Evolutionary conservation across 2,888 invertebrate species (phyloP).

Genomic region (Cenopis cana): DNA sequence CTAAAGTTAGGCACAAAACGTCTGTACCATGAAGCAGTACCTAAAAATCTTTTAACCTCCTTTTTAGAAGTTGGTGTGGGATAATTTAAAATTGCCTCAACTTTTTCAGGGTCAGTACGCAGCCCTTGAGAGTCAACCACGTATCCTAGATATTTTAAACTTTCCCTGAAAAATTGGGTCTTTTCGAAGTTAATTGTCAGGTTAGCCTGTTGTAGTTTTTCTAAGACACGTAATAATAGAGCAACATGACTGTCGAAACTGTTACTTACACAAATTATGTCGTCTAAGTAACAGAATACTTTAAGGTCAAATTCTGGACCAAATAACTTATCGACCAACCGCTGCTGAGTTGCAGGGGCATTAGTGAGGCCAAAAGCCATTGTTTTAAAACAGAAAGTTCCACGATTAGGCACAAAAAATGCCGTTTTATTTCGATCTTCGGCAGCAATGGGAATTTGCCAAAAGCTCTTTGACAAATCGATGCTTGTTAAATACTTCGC

Average conservation of each 20-base stretch:
- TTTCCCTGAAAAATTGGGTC: conserved; percentile 45
- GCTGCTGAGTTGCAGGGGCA: conserved; percentile 13
- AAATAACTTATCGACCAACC: conserved; percentile 16
- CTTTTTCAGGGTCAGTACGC: conserved; percentile 51
- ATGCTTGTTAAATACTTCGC: too few species aligned
- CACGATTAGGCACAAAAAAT: conserved; percentile 13
- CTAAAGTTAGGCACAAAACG: conserved; percentile 50
- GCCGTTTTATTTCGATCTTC: conserved; percentile 18
- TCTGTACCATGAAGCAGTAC: conserved; percentile 51
- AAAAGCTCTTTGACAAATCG: too few species aligned
- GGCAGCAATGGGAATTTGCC: conserved; percentile 19
- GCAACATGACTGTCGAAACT: conserved; percentile 45
- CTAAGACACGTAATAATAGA: conserved; percentile 12
- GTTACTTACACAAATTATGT: conserved; percentile 3
- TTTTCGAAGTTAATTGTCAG: conserved; percentile 48
- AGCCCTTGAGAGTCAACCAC: conserved; percentile 52
- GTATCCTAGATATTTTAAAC: conserved; percentile 48
- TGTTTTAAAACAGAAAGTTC: conserved; percentile 1
- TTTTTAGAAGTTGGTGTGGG: conserved; percentile 48
- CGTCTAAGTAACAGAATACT: conserved; percentile 6
- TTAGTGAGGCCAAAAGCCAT: conserved; percentile 17
- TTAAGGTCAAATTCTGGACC: conserved; percentile 10
- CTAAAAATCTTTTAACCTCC: conserved; percentile 49
- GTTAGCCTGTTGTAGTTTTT: conserved; percentile 44
- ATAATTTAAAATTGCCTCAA: conserved; percentile 48